Evolutionary conservation across 2,113 vertebrate genomes (phyloP).

Genomic region (Microcebus murinus): DNA sequence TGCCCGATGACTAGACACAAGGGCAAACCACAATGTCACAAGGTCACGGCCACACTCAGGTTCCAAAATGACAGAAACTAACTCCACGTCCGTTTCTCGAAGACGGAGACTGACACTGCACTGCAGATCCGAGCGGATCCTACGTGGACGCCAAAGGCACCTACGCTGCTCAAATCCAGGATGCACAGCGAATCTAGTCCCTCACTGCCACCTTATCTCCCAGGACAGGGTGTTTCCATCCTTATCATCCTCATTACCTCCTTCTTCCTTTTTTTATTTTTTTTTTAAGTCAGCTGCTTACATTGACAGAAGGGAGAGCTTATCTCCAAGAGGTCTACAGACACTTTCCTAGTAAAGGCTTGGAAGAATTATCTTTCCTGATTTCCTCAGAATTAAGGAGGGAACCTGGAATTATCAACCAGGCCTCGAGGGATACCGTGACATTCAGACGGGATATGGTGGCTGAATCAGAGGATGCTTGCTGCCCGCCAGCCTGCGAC

Average conservation of each 20-base stretch:
- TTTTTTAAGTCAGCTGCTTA: neutral
- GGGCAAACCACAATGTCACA: fast-evolving
- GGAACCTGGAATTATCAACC: neutral
- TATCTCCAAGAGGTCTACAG: neutral
- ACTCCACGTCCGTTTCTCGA: neutral
- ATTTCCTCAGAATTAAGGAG: neutral
- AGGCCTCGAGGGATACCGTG: neutral
- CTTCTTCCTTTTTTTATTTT: neutral
- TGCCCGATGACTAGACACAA: neutral
- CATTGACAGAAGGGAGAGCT: neutral
- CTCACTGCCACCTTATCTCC: neutral
- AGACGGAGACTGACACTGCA: neutral
- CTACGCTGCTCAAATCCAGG: fast-evolving
- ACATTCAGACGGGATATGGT: neutral
- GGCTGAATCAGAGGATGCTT: neutral
- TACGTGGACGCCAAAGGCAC: neutral
- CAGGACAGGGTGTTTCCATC: fast-evolving
- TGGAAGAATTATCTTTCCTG: neutral
- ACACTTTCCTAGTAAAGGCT: neutral
- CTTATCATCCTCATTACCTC: neutral
- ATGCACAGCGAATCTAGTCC: neutral
- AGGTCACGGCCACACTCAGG: fast-evolving
- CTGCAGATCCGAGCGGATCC: neutral
- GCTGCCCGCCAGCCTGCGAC: neutral
- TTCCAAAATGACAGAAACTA: neutral